phyloP scores from a whole-genome alignment of 2,888 invertebrate genomes.

The Phragmatobia fuliginosa region DNA sequence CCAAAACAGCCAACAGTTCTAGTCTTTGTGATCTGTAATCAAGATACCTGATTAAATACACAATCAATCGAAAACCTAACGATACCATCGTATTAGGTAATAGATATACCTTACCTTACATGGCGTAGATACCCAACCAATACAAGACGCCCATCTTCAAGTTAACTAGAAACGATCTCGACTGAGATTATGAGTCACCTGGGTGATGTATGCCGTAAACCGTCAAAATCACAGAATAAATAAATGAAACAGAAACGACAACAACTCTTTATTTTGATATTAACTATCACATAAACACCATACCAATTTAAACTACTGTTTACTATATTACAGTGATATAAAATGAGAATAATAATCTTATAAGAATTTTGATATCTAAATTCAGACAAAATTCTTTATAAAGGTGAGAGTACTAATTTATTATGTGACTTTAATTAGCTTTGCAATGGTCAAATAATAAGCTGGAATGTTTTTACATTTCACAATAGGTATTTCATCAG shows the following conservation, averaged over 20 bases:
- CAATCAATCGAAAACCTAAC: no score
- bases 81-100: no score
- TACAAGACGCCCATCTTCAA: constrained; percentile 66
- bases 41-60: no score
- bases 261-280: not conserved
- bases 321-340: not conserved
- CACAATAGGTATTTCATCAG: no score
- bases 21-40: no score
- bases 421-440: no score
- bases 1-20: no score
- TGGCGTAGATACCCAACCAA: constrained; percentile 25
- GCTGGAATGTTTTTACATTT: no score
- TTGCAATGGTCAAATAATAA: no score
- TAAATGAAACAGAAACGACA: constrained; percentile 11
- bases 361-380: not conserved
- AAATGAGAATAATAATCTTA: not conserved
- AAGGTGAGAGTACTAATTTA: no score
- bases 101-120: not conserved
- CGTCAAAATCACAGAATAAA: constrained; percentile 59
- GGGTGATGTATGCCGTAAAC: constrained; percentile 76
- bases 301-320: not conserved
- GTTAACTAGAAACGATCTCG: constrained; percentile 76
- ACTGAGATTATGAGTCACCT: constrained; percentile 82
- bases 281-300: not conserved
- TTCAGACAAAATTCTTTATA: no score